phyloP scores from a whole-genome alignment of 1,140 invertebrate genomes.

The Zophobas morio region DNA sequence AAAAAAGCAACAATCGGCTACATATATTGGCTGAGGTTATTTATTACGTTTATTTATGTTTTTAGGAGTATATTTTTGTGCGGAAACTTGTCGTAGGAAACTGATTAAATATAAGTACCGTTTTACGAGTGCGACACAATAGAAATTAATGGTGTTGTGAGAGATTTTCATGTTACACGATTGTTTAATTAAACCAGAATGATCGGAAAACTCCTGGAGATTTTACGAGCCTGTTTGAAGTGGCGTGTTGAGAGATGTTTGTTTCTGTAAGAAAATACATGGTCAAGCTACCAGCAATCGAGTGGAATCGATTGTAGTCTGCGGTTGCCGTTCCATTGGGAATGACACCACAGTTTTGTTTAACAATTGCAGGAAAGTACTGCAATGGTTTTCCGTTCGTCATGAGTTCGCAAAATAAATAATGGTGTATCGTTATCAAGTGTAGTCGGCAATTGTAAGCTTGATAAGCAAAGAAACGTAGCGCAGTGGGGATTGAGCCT shows the following conservation, averaged over 20 bases:
- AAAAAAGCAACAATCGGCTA: too few relatives aligned
- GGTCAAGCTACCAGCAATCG: neutral
- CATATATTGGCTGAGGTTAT: too few relatives aligned
- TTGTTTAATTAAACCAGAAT: slow-evolving; percentile 1
- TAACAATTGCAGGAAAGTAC: neutral
- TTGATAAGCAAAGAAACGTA: slow-evolving; percentile 18
- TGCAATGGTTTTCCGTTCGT: neutral
- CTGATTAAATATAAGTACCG: neutral
- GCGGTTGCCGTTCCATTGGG: too few relatives aligned
- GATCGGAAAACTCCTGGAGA: slow-evolving; percentile 17
- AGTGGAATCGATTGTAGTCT: neutral
- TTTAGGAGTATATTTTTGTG: neutral
- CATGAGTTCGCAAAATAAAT: slow-evolving; percentile 11
- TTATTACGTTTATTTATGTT: neutral
- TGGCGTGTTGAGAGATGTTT: neutral
- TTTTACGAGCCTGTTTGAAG: neutral
- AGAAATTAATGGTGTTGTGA: slow-evolving; percentile 15
- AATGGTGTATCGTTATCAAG: slow-evolving; percentile 1
- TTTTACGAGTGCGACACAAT: slow-evolving; percentile 3
- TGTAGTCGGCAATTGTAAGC: slow-evolving; percentile 9
- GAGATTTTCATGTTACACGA: slow-evolving; percentile 6
- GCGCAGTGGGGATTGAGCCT: slow-evolving; percentile 30
- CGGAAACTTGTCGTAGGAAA: neutral
- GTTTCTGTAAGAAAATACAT: slow-evolving; percentile 16
- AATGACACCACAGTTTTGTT: neutral